These are phyloP conservation scores for Tinamus major DNA, from an alignment of 2,797 vertebrate species.

Conservation along the genomic window DNA sequence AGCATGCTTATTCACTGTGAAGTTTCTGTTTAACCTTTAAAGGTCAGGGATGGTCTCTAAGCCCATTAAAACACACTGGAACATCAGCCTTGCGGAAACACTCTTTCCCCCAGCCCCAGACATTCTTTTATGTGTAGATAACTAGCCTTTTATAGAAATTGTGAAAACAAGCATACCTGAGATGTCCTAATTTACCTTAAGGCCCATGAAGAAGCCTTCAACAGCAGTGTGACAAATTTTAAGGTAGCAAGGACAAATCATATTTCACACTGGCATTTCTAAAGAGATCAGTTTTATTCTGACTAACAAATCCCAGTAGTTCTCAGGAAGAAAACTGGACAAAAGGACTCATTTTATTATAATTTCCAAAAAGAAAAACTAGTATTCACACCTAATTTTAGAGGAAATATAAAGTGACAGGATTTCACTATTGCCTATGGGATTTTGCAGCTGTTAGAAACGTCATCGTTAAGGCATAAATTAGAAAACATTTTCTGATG, in stretches of 20 bases:
- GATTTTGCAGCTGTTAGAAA: background rate
- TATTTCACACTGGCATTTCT: constrained; percentile 4
- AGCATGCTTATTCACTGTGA: background rate
- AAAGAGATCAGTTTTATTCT: background rate
- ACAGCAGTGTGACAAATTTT: constrained; percentile 25
- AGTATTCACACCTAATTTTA: background rate
- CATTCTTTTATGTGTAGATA: background rate
- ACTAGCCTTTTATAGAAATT: constrained; percentile 3
- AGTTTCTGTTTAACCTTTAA: background rate
- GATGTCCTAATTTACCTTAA: constrained; percentile 31
- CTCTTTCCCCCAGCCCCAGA: background rate
- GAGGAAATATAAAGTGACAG: background rate
- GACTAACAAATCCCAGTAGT: background rate
- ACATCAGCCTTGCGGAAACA: background rate
- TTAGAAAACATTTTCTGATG: background rate
- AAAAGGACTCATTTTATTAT: background rate
- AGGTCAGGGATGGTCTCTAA: background rate
- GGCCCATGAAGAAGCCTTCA: constrained; percentile 21
- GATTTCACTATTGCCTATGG: background rate
- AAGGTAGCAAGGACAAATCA: background rate
- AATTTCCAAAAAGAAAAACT: background rate
- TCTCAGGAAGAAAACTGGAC: constrained; percentile 44
- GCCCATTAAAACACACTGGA: background rate
- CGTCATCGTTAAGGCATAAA: background rate
- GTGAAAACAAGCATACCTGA: background rate